Conservation (phyloP, 2,113 vertebrate genomes). For the Trochalopteron elliotii region DNA sequence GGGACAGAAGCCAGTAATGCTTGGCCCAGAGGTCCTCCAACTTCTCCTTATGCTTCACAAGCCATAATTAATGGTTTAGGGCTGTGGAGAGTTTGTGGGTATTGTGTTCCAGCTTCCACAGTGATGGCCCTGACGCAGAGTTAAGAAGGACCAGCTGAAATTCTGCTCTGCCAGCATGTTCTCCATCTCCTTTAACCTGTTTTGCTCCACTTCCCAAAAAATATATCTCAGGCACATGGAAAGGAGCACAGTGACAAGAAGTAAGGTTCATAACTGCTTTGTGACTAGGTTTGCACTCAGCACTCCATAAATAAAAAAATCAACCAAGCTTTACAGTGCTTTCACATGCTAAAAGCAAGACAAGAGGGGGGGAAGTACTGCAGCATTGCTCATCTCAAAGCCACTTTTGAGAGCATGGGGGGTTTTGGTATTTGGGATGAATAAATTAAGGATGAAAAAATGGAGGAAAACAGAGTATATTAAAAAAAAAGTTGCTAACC, state of each 20-base stretch:
- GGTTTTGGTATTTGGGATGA: not conserved
- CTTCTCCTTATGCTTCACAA: conserved; percentile 55
- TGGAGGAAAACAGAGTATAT: not conserved
- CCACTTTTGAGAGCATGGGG: not conserved
- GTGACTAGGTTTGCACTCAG: not conserved
- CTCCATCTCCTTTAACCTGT: conserved; percentile 8
- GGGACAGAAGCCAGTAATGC: conserved; percentile 44
- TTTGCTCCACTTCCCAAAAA: not conserved
- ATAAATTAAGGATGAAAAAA: not conserved
- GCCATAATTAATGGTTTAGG: conserved; percentile 51
- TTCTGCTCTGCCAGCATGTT: not conserved
- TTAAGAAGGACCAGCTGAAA: conserved; percentile 12
- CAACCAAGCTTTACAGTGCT: not conserved
- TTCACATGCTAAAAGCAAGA: not conserved
- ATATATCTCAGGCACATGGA: not conserved
- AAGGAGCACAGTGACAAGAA: not conserved
- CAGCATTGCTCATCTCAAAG: not conserved
- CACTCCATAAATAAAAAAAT: not conserved
- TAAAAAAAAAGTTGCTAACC: not conserved
- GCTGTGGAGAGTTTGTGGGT: conserved; percentile 4
- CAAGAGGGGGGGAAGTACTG: not conserved
- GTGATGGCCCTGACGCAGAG: fast-evolving
- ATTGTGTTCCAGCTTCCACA: conserved; percentile 33
- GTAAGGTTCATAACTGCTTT: not conserved
- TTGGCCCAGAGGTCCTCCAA: conserved; percentile 44